Evolutionary conservation across 2,888 invertebrate genomes (phyloP), one percentile per base, ranked within the genome.

Genomic region (Netelia virgata): DNA sequence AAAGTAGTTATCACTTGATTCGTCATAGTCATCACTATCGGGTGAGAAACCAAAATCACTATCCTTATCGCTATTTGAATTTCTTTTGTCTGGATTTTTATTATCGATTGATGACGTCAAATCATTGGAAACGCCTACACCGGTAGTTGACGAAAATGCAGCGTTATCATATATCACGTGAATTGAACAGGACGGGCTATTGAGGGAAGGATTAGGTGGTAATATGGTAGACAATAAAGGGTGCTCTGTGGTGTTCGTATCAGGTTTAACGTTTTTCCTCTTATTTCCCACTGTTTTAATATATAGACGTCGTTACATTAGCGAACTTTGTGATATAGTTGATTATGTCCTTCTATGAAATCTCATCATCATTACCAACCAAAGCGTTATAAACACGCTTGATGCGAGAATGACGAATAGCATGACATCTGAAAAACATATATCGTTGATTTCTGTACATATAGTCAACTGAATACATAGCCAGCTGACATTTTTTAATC

Each of bases 181-280:
- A 66, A 66, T 47, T 20, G 66, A 66, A 66, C 66, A 47, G 66
- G 47, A 66, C 20, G 66, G 66, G 47, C n/a, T 66, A 66, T 66
- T 66, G 11, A n/a, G 47, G 66, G 47, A 66, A 66, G 66, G 47
- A 66, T 20, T 66, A 10, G 10, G 47, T 14, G 16, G 43, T 43
- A 18, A 47, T 11, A 20, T 66, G 10, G 3, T 20, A 66, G 66
- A 20, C 43, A 59, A 59, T 59, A 10, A 18, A 55, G 55, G 16
- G 8, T 55, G n/a, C 55, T n/a, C 18, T 18, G 55, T 55, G 18
- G 55, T 55, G 55, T 47, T 66, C 47, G 20, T 66, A 66, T 47
- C 20, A 20, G 66, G 43, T 43, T 47, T 9, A 18, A 66, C 11
- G 47, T 18, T 18, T 20, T 6, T 18, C 47, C 41, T 41, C 64